Percentiles rank a stretch among this genome's conserved stretches.
Evolutionary conservation across 1,140 invertebrate species (phyloP).

Genomic region (Pygmarrhopalites habei): DNA sequence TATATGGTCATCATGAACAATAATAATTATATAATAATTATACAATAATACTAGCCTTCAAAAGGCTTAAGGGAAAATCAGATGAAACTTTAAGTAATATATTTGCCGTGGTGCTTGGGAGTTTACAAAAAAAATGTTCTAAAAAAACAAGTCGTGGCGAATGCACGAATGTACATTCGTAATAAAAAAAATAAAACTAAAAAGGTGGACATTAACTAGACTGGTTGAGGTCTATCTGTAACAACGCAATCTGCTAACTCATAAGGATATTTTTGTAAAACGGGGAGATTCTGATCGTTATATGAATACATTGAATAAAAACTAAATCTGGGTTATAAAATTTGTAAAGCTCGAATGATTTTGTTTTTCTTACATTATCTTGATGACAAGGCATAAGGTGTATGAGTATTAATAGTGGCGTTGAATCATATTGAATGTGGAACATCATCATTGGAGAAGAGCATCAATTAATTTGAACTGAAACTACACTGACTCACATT

Average conservation of each 20-base stretch:
- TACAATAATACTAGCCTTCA: background rate
- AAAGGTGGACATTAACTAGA: background rate
- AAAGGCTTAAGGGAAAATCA: background rate
- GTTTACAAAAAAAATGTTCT: slow-evolving; percentile 8
- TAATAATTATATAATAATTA: background rate
- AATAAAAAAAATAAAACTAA: background rate
- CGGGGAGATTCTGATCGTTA: slow-evolving; percentile 9
- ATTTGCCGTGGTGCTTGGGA: slow-evolving; percentile 9
- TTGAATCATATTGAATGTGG: too few species aligned
- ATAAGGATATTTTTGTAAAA: slow-evolving; percentile 34
- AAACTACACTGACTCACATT: too few species aligned
- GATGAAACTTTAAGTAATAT: background rate
- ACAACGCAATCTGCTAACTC: slow-evolving; percentile 13
- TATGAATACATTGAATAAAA: too few species aligned
- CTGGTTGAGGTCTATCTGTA: background rate
- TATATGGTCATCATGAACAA: background rate
- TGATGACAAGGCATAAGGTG: too few species aligned
- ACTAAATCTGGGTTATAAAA: too few species aligned
- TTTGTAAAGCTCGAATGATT: too few species aligned
- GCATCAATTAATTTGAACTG: too few species aligned
- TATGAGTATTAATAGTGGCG: too few species aligned
- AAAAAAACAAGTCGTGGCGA: background rate
- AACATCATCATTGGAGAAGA: too few species aligned
- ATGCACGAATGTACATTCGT: background rate
- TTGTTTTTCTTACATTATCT: too few species aligned